Evolutionary conservation across 2,797 vertebrate species (phyloP), one percentile per base, ranked within the genome.

Genomic region (Lepidocolaptes lacrymiger): DNA sequence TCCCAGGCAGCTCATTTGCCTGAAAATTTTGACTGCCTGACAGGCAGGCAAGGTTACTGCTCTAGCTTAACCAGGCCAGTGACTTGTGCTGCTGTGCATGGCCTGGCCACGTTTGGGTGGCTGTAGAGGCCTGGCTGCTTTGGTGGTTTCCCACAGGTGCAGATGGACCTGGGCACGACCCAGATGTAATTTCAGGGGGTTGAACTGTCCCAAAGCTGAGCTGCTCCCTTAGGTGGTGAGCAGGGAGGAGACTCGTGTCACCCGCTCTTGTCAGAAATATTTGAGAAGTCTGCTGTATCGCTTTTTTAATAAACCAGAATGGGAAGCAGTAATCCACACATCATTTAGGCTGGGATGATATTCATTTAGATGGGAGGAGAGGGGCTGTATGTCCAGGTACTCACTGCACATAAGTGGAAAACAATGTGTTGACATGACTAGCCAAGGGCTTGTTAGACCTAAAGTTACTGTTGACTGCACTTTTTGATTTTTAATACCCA

Each of bases 101-200:
- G 30, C 19, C 13, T 0, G 0, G 46, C 14, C 0, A 0, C 4
- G 30, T 14, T 41, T 17, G 41, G 21, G 39, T 27, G 30, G 14
- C 46, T 59, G 49, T 9, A 5, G 61, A 34, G 13, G 20, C 27
- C 32, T 46, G 52, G 15, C 24, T 51, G 67, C 30, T 71, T 22
- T 34, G 18, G 13, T 37, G 18, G n/a, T 17, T 34, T 43, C 6
- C 37, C 28, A 16, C 6, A 13, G 28, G 22, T 23, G 37, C n/a
- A 59, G n/a, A 24, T 1, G 2, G 41, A 28, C 13, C 20, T 11
- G 10, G 5, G 18, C 17, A 18, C 10, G 20, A 41, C 20, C 15
- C 19, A 43, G 27, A 9, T 26, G 8, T 39, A 69, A 22, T n/a
- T 59, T 7, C 17, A 14, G 10, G 8, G n/a, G 3, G 1, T 24